Percentiles rank a stretch among this genome's conserved stretches.
phyloP scores from a whole-genome alignment of 2,113 vertebrate species.

The Catagonus wagneri region DNA sequence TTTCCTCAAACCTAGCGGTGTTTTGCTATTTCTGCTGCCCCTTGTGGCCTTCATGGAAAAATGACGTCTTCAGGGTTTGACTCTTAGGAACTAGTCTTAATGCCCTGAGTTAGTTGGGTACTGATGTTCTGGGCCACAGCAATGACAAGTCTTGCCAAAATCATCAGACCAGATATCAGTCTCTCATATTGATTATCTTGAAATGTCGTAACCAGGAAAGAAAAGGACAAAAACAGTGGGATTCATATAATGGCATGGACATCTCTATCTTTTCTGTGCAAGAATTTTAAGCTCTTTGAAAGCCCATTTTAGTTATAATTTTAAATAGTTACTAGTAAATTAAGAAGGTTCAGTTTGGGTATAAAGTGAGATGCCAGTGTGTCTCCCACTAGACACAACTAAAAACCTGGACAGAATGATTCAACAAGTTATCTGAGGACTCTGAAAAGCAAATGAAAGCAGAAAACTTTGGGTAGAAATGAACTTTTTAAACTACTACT shows the following conservation, averaged over 20 bases:
- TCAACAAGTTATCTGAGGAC: neutral
- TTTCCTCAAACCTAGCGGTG: neutral
- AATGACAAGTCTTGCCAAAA: neutral
- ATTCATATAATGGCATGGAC: neutral
- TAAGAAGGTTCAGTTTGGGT: neutral
- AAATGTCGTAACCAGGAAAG: neutral
- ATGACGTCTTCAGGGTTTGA: neutral
- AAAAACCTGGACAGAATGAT: neutral
- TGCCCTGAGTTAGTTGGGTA: neutral
- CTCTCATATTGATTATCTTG: neutral
- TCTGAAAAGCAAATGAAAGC: neutral
- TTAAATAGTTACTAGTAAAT: neutral
- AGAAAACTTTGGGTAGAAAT: neutral
- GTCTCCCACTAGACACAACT: neutral
- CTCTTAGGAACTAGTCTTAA: neutral
- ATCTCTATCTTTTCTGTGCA: neutral
- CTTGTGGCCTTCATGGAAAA: conserved; percentile 47
- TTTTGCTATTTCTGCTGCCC: conserved; percentile 65
- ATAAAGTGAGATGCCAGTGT: neutral
- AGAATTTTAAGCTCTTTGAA: neutral
- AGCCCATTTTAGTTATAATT: neutral
- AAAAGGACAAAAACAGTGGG: neutral
- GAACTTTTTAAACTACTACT: neutral
- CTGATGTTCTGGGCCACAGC: neutral
- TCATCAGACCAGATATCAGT: neutral